Base-by-base conservation (phyloP, 1,140 invertebrate species). In the Caerostris darwini region DNA sequence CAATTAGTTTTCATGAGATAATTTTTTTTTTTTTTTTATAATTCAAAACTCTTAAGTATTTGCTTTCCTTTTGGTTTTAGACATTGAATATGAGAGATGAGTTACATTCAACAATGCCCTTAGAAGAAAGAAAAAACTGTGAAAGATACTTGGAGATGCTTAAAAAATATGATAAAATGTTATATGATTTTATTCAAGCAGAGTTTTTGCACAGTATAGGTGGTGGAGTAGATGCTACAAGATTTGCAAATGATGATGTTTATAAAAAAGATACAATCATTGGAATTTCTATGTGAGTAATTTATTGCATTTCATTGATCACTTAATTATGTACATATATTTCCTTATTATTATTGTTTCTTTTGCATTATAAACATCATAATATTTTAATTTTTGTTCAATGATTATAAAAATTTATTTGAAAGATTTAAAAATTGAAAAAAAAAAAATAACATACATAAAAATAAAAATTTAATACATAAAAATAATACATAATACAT, bases 181-280 rank as follows among this genome's bases (percentile, higher is more conserved):
- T 96, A 58, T 95, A 95, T 59, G 96, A 97, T 94, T 96, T 95
- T 93, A 94, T 95, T 14, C 96, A 96, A 95, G 96, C 96, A 3
- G 95, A 96, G 81, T 95, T 96, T 12, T 95, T 97, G 54, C 95
- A 96, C 64, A 95, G 95, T 14, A 95, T 97, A 57, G 96, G 96
- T 64, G 96, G 96, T 95, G 96, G 96, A 57, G 96, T 97, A 34
- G 96, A 97, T 96, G 95, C 96, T 7, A 94, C 95, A 12, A 95
- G 96, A 88, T 97, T 97, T 95, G 95, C 96, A 10, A 95, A 95
- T 6, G 96, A 97, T 95, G 83, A 95, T 71, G 95, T 96, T 90
- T 97, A 97, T 94, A 96, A 96, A 95, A 95, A 95, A 87, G 96
- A 97, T 94, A 96, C 96, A 7, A 97, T 97, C 91, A 95, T 97